Base-by-base conservation (phyloP, 2,888 invertebrate genomes). In the Drosophila sordidula region DNA sequence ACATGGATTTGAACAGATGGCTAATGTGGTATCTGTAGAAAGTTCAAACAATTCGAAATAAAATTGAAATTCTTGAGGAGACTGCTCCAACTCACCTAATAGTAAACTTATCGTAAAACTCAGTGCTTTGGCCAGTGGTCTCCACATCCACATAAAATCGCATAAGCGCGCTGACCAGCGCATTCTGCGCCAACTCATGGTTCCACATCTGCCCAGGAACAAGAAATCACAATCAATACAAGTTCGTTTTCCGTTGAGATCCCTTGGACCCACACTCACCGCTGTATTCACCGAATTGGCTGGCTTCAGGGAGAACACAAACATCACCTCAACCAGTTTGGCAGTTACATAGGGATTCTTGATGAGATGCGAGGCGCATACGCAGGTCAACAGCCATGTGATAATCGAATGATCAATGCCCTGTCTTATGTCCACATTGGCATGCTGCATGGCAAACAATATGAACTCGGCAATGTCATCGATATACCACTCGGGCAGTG, bases 51-150 rank as follows among this genome's bases (percentile, higher is more conserved):
- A 50, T 32, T 34, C 6, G 1, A 25, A 18, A 16, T 16, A 8
- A 2, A 25, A 34, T 14, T 6, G n/a, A 50, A 42, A 12, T 9
- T 14, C 9, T 4, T 32, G 8, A 29, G 6, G 12, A 0, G 16
- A 34, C 9, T 32, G 4, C 8, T 2, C 0, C 2, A 16, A 32
- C 74, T 57, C 46, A 92, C 92, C 99, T 95, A 87, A 99, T 99
- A 11, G 98, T 98, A 93, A 99, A 99, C 93, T 99, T 99, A 93
- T 99, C 99, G 90, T 99, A 99, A 93, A 99, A 99, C 93, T 99
- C 99, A 36, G 98, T 98, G 92, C 97, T 98, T 80, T 98, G 97
- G 9, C 99, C 99, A 9, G 99, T 99, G 11, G 97, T 97, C 93
- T 99, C 99, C 59, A 99, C 97, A 89, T 98, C 98, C 83, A 98